These are phyloP conservation scores for Hesperia comma DNA, from an alignment of 2,888 invertebrate genomes.

Conservation along the genomic window DNA sequence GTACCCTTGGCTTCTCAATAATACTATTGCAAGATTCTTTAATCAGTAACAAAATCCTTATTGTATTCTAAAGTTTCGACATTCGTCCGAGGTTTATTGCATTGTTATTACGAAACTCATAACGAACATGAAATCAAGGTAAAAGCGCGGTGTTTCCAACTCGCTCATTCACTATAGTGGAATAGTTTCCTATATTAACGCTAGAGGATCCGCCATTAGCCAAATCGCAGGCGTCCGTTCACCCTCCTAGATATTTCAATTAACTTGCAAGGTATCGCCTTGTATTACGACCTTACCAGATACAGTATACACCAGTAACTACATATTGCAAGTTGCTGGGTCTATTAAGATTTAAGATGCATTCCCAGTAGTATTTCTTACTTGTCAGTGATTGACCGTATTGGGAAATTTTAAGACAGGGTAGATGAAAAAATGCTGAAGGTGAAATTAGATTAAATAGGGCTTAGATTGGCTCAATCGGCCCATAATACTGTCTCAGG, in stretches of 20 bases:
- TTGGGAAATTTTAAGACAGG: no score
- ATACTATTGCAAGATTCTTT: no score
- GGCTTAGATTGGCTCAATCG: no score
- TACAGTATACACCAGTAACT: neutral
- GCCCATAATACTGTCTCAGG: no score
- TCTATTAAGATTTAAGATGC: neutral
- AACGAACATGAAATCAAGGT: conserved; percentile 8
- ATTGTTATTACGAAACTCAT: conserved; percentile 1
- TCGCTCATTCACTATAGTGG: neutral
- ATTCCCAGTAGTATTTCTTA: no score
- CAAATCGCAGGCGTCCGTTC: neutral
- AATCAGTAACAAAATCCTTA: no score
- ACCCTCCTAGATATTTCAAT: neutral
- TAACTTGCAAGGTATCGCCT: neutral
- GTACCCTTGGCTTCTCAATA: no score
- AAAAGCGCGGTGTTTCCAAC: neutral
- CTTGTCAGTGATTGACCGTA: no score
- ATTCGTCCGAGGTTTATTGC: no score
- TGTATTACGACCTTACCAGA: neutral
- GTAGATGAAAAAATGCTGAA: no score
- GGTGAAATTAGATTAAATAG: no score
- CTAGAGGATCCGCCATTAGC: neutral
- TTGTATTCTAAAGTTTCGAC: no score
- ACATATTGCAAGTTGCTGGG: neutral
- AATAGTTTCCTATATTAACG: conserved; percentile 4